These are phyloP conservation scores for Myripristis jacobus DNA, from an alignment of 2,797 vertebrate genomes.

Conservation along the genomic window DNA sequence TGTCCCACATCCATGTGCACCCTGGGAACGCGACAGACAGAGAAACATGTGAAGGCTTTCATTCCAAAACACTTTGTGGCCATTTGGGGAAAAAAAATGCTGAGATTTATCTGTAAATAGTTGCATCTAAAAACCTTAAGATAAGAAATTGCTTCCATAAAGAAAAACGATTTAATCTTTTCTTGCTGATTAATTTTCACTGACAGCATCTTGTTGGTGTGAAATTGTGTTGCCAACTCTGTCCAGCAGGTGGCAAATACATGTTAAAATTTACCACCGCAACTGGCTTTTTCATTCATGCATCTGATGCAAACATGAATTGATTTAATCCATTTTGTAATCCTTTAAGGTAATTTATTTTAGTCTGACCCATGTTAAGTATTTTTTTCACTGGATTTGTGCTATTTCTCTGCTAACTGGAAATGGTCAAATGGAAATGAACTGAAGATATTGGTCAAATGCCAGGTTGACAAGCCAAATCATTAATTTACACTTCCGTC, in stretches of 20 bases:
- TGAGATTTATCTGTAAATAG: background rate
- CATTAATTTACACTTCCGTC: too few species aligned
- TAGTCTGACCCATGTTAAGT: too few species aligned
- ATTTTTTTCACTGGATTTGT: background rate
- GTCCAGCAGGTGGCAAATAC: constrained; percentile 63
- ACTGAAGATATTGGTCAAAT: background rate
- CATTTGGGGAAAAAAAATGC: background rate
- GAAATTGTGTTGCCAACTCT: background rate
- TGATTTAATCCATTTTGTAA: constrained; percentile 74
- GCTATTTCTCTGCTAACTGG: background rate
- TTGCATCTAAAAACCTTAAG: background rate
- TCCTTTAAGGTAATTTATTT: background rate
- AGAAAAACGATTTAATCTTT: too few species aligned
- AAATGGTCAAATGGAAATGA: background rate
- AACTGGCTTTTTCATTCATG: too few species aligned
- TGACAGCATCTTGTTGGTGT: background rate
- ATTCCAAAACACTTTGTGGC: background rate
- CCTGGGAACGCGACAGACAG: constrained; percentile 72
- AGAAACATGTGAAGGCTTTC: background rate
- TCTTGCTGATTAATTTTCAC: background rate
- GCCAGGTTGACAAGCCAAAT: background rate
- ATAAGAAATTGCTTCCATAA: too few species aligned
- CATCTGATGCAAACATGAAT: too few species aligned
- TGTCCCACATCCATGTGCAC: constrained; percentile 96
- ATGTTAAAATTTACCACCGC: constrained; percentile 72